Conservation (phyloP, 1,140 invertebrate genomes). For the Zaprionus nigranus region DNA sequence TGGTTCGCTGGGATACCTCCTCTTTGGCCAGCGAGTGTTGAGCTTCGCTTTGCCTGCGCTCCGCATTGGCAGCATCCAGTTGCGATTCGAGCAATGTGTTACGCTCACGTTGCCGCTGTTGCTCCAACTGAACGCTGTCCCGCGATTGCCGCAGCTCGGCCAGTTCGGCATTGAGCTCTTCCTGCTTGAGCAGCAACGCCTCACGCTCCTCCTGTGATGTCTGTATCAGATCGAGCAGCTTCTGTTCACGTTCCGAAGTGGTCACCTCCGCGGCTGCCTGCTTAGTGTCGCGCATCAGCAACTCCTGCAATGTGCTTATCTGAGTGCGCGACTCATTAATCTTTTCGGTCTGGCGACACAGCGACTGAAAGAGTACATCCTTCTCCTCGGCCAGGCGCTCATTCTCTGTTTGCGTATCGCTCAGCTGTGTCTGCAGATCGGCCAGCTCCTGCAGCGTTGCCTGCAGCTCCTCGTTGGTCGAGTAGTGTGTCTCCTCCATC, state of each 20-base stretch:
- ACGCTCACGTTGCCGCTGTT: slow-evolving; percentile 88
- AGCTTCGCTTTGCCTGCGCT: slow-evolving; percentile 89
- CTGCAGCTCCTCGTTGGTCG: slow-evolving; percentile 97
- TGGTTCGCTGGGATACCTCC: slow-evolving; percentile 87
- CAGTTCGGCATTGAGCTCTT: slow-evolving; percentile 90
- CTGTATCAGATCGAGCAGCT: slow-evolving; percentile 94
- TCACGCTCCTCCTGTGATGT: slow-evolving; percentile 93
- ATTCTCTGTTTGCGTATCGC: slow-evolving; percentile 94
- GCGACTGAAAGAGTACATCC: slow-evolving; percentile 93
- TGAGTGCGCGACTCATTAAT: slow-evolving; percentile 91
- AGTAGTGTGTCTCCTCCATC: slow-evolving; percentile 87
- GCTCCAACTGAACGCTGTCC: slow-evolving; percentile 86
- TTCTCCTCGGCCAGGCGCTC: slow-evolving; percentile 95
- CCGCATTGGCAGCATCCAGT: slow-evolving; percentile 89
- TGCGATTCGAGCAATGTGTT: slow-evolving; percentile 89
- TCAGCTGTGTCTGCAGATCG: slow-evolving; percentile 93
- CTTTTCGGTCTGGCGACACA: slow-evolving; percentile 96
- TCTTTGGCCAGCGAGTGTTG: slow-evolving; percentile 90
- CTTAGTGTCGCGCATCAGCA: slow-evolving; percentile 87
- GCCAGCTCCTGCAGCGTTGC: slow-evolving; percentile 96
- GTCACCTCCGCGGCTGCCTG: slow-evolving; percentile 87
- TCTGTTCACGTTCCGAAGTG: slow-evolving; percentile 91
- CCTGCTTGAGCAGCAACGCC: slow-evolving; percentile 90
- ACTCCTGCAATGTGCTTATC: slow-evolving; percentile 89
- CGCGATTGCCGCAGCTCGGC: slow-evolving; percentile 85